phyloP scores from a whole-genome alignment of 2,888 invertebrate genomes.

The Craniophora ligustri region DNA sequence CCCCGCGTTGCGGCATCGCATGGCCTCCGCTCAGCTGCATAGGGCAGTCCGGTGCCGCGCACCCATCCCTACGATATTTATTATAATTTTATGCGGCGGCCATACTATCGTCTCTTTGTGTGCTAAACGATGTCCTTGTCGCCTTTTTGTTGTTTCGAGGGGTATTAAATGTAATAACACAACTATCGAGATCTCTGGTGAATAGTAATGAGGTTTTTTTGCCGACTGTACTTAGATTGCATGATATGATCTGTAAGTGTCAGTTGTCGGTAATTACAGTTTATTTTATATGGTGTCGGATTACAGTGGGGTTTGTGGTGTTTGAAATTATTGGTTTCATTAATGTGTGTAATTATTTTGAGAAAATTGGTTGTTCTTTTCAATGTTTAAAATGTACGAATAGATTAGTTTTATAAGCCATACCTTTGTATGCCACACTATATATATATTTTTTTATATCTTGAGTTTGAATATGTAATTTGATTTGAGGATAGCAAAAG shows the following conservation, averaged over 20 bases:
- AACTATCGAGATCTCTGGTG: conserved; percentile 63
- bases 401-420: neutral
- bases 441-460: too few relatives aligned
- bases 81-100: conserved; percentile 87
- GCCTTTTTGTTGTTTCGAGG: conserved; percentile 76
- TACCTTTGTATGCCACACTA: too few relatives aligned
- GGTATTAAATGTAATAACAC: conserved; percentile 67
- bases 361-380: conserved; percentile 2
- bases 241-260: conserved; percentile 78
- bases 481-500: too few relatives aligned
- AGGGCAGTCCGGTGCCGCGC: conserved; percentile 63
- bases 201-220: conserved; percentile 81
- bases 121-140: conserved; percentile 82
- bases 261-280: conserved; percentile 80
- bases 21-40: conserved; percentile 49
- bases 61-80: conserved; percentile 76
- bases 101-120: conserved; percentile 76
- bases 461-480: too few relatives aligned
- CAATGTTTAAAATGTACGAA: neutral
- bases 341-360: conserved; percentile 21
- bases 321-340: conserved; percentile 48
- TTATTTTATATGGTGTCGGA: conserved; percentile 46
- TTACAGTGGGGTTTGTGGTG: conserved; percentile 51
- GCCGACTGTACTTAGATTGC: conserved; percentile 60
- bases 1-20: conserved; percentile 17